Evolutionary conservation across 2,113 vertebrate genomes (phyloP).

Genomic region (Ammodramus savannarum): DNA sequence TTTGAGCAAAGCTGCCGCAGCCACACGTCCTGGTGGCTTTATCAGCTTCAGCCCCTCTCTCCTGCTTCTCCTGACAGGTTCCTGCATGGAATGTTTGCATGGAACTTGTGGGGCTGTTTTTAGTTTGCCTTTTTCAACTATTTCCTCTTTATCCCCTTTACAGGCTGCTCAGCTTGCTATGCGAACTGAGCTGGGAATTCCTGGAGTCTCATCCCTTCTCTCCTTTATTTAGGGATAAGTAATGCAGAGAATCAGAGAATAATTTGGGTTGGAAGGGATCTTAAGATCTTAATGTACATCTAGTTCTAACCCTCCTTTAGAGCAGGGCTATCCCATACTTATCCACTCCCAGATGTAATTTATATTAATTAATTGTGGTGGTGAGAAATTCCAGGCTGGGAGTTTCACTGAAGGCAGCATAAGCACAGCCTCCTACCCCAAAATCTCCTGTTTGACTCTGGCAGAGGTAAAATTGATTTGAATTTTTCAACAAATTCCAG

Average conservation of each 20-base stretch:
- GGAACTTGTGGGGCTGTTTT: neutral
- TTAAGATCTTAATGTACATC: neutral
- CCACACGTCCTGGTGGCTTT: fast-evolving
- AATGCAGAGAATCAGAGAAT: neutral
- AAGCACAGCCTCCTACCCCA: neutral
- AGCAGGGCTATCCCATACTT: no score
- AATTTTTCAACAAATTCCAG: neutral
- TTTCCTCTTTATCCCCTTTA: neutral
- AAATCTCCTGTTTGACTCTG: neutral
- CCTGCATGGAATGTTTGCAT: neutral
- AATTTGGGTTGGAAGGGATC: neutral
- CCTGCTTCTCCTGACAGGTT: neutral
- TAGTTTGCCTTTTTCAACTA: neutral
- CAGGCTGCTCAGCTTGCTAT: neutral
- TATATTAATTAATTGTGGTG: neutral
- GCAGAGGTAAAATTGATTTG: neutral
- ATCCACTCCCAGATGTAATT: neutral
- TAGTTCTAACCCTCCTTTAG: neutral
- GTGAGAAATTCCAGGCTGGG: neutral
- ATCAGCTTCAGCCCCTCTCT: neutral
- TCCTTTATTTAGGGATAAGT: neutral
- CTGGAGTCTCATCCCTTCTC: neutral
- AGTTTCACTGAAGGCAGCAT: neutral
- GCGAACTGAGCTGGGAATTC: neutral
- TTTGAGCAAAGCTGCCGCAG: neutral